Conservation (phyloP, 2,797 vertebrate genomes). For the Liasis olivaceus region DNA sequence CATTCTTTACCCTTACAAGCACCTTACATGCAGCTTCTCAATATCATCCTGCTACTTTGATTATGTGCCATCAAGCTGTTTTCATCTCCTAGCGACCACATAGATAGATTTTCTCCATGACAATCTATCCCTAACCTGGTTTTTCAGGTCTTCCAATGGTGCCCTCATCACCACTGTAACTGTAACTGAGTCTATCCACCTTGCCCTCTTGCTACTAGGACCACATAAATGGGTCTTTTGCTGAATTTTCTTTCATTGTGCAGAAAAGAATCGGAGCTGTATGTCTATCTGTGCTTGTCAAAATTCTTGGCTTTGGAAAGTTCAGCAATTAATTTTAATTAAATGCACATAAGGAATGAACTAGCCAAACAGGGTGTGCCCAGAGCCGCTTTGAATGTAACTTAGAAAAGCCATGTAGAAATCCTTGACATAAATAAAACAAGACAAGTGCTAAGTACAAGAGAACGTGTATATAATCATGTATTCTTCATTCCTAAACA, state of each 20-base stretch:
- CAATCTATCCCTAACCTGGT: background rate
- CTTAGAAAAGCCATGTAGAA: background rate
- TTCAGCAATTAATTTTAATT: slow-evolving; percentile 2
- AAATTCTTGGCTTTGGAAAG: background rate
- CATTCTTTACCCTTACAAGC: background rate
- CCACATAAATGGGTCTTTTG: background rate
- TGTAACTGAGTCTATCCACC: background rate
- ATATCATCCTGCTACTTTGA: background rate
- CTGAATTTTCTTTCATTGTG: background rate
- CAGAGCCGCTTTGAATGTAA: background rate
- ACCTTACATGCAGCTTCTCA: background rate
- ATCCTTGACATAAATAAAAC: background rate
- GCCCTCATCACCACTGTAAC: background rate
- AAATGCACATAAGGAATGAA: background rate
- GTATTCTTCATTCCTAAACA: background rate
- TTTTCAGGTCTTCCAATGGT: background rate
- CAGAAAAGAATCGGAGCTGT: background rate
- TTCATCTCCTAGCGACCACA: background rate
- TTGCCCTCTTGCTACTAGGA: background rate
- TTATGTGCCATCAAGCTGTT: background rate
- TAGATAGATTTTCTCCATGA: background rate
- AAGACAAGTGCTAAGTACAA: background rate
- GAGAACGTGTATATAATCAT: background rate
- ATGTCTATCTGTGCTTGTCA: background rate
- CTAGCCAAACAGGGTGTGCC: background rate